Conservation (phyloP, 2,797 vertebrate species). For the Rallus crepitans region DNA sequence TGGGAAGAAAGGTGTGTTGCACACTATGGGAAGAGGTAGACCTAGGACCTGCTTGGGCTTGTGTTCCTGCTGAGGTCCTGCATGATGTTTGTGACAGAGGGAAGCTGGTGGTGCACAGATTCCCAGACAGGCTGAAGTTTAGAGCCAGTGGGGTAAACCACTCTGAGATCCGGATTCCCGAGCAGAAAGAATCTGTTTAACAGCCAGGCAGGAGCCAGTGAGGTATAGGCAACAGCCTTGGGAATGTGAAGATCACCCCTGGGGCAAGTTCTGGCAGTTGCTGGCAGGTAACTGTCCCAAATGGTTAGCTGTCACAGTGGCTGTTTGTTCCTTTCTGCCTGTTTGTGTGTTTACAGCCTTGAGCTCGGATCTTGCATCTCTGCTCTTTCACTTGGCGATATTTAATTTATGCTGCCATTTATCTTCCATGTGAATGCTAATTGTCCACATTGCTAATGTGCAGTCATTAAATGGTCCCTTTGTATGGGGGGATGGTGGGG, state of each 20-base stretch:
- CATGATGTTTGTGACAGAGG: neutral
- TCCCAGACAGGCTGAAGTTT: neutral
- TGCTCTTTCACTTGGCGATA: slow-evolving; percentile 45
- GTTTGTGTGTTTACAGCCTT: slow-evolving; percentile 60
- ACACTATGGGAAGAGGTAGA: neutral
- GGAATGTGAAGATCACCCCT: neutral
- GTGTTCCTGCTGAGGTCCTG: neutral
- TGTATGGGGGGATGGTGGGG: slow-evolving; percentile 50
- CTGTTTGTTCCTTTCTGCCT: slow-evolving; percentile 35
- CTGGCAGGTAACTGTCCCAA: slow-evolving; percentile 22
- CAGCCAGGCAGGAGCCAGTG: neutral
- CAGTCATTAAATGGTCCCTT: slow-evolving; percentile 72
- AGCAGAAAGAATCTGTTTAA: slow-evolving; percentile 2
- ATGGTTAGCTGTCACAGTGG: neutral
- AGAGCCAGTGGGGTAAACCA: neutral
- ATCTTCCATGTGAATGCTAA: slow-evolving; percentile 72
- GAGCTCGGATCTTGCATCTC: slow-evolving; percentile 49
- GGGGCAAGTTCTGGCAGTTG: neutral
- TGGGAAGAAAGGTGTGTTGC: neutral
- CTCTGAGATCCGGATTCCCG: neutral
- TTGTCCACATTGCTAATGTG: slow-evolving; percentile 75
- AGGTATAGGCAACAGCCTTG: neutral
- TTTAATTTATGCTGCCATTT: slow-evolving; percentile 71
- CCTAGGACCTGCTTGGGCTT: rapidly evolving
- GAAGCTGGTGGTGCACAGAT: neutral